A percentile compares a stretch with the other conserved stretches of the same genome.
These are phyloP conservation scores for Haemorhous mexicanus DNA, from an alignment of 2,113 vertebrate species.

Conservation along the genomic window DNA sequence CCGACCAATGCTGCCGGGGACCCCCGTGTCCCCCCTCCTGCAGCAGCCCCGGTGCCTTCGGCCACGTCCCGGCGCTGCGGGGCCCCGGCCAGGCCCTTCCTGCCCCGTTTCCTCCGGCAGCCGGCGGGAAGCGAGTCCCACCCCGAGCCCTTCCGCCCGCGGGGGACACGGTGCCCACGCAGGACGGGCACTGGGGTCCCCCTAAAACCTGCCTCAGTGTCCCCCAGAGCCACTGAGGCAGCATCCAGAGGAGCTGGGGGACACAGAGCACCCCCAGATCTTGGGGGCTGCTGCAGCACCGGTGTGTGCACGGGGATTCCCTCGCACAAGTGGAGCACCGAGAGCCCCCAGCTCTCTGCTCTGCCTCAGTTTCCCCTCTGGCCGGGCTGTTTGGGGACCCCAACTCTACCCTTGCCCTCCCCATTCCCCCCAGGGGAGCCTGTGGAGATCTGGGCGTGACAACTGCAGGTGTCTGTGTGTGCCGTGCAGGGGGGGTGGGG, in stretches of 20 bases:
- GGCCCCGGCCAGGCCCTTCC: slow-evolving; percentile 38
- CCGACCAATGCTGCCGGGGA: rapidly evolving
- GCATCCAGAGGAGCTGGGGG: not conserved
- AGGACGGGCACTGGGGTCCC: not conserved
- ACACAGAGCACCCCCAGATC: rapidly evolving
- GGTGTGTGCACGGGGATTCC: rapidly evolving
- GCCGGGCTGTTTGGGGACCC: rapidly evolving
- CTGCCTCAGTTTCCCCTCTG: not conserved
- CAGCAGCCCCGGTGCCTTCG: not conserved
- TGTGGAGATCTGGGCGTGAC: not conserved
- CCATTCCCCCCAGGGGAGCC: rapidly evolving
- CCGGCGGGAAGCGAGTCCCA: slow-evolving; percentile 22
- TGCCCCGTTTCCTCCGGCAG: slow-evolving; percentile 50
- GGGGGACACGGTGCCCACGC: not conserved
- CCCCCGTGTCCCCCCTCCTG: not conserved
- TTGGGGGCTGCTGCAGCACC: not conserved
- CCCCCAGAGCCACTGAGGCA: rapidly evolving
- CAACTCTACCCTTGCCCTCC: not conserved
- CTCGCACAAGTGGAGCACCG: rapidly evolving
- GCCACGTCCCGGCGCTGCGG: not conserved
- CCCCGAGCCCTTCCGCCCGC: slow-evolving; percentile 11
- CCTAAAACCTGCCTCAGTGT: rapidly evolving
- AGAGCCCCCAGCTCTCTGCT: not conserved
- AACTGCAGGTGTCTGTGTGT: not conserved
- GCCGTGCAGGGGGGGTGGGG: not conserved